These are phyloP conservation scores for Drosophila yooni DNA, from an alignment of 2,888 invertebrate species.

Conservation along the genomic window DNA sequence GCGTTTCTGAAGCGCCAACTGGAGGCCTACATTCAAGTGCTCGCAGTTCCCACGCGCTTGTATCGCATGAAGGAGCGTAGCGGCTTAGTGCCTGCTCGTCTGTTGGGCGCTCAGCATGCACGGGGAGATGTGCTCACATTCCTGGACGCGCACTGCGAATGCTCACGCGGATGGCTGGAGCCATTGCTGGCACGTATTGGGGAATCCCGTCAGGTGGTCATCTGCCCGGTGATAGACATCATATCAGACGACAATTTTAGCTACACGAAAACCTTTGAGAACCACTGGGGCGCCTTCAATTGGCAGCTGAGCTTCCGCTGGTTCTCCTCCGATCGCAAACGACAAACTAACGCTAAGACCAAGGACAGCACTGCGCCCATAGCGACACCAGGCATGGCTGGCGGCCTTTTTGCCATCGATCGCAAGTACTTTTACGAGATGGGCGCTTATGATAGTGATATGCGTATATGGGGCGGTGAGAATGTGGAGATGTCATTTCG, in stretches of 20 bases:
- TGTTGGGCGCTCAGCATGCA: constrained; percentile 91
- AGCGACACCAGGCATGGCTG: constrained; percentile 96
- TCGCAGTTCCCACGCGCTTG: constrained; percentile 88
- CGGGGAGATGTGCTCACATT: constrained; percentile 93
- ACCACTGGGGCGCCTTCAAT: constrained; percentile 99
- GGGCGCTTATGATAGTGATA: constrained; percentile 95
- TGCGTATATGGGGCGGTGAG: constrained; percentile 98
- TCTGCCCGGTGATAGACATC: constrained; percentile 94
- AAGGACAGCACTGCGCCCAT: constrained; percentile 89
- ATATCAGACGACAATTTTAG: constrained; percentile 98
- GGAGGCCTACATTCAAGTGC: constrained; percentile 88
- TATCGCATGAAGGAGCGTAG: constrained; percentile 89
- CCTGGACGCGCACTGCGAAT: constrained; percentile 99
- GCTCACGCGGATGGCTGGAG: constrained; percentile 92
- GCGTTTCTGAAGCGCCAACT: constrained; percentile 88
- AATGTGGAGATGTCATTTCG: constrained; percentile 98
- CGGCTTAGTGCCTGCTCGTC: constrained; percentile 93
- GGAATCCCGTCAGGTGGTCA: constrained; percentile 81
- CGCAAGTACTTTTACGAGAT: constrained; percentile 94
- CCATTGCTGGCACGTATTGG: constrained; percentile 88
- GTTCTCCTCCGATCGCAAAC: constrained; percentile 77
- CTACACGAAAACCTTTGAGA: constrained; percentile 94
- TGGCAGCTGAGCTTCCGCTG: constrained; percentile 95
- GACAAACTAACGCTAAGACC: constrained; percentile 16
- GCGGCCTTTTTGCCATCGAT: constrained; percentile 93